Percentiles rank a stretch among this genome's conserved stretches.
These are phyloP conservation scores for Aurelia sp. DNA, from an alignment of 30 jellyfish, hydroid and myxozoan genomes.

Conservation along the genomic window DNA sequence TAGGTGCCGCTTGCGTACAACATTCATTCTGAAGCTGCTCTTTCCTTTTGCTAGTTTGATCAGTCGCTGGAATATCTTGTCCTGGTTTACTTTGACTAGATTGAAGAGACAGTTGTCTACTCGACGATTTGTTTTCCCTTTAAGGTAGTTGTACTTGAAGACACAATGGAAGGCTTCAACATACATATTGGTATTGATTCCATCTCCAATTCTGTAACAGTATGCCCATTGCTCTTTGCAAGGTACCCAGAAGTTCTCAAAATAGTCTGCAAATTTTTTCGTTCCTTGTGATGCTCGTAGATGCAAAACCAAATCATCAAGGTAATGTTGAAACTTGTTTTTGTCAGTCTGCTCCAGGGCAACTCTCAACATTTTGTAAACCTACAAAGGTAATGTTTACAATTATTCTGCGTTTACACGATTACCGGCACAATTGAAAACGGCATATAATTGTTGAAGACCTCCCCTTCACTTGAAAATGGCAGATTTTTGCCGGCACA, in stretches of 20 bases:
- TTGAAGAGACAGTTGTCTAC: slow-evolving; percentile 39
- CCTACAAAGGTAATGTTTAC: not conserved
- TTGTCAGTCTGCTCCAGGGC: slow-evolving; percentile 43
- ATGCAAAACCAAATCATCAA: slow-evolving; percentile 1
- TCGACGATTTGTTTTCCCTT: slow-evolving; percentile 23
- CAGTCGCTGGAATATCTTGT: slow-evolving; percentile 26
- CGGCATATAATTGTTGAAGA: too few relatives aligned
- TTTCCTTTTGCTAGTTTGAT: slow-evolving; percentile 44
- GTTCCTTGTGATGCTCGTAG: slow-evolving; percentile 19
- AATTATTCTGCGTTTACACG: too few relatives aligned
- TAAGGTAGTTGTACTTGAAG: slow-evolving; percentile 29
- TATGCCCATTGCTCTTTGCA: slow-evolving; percentile 15
- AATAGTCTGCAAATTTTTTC: slow-evolving; percentile 32
- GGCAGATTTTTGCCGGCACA: too few relatives aligned
- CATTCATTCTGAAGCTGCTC: not conserved
- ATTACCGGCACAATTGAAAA: too few relatives aligned
- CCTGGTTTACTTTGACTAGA: slow-evolving; percentile 5
- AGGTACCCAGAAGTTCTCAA: slow-evolving; percentile 29
- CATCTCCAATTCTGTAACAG: slow-evolving; percentile 19
- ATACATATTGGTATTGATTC: slow-evolving; percentile 34
- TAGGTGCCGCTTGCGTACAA: slow-evolving; percentile 23
- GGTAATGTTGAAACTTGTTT: slow-evolving; percentile 2
- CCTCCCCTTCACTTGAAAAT: too few relatives aligned
- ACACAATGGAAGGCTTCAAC: slow-evolving; percentile 48
- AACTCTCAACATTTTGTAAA: slow-evolving; percentile 22